These are phyloP conservation scores for Atta texana DNA, from an alignment of 1,140 invertebrate species.

Conservation along the genomic window DNA sequence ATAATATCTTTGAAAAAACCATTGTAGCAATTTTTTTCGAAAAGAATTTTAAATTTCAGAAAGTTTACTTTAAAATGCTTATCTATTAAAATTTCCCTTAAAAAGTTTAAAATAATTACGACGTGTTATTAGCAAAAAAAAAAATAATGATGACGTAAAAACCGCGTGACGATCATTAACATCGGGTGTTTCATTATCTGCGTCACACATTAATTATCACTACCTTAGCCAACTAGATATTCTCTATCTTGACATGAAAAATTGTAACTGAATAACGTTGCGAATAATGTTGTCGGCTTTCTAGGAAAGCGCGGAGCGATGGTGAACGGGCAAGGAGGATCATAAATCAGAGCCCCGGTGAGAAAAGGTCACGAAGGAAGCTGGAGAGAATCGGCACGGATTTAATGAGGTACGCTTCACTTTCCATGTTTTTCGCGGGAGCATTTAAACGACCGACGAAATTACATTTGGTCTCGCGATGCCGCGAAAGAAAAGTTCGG, in stretches of 20 bases:
- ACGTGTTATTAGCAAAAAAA: not conserved
- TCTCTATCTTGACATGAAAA: conserved; percentile 31
- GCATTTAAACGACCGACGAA: not conserved
- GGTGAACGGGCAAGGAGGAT: conserved; percentile 26
- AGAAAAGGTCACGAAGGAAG: conserved; percentile 51
- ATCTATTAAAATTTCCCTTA: too few species aligned
- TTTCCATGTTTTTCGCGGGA: conserved; percentile 38
- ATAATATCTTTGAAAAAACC: too few species aligned
- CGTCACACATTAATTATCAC: conserved; percentile 36
- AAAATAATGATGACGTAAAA: not conserved
- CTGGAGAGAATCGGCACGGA: not conserved
- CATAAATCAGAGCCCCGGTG: conserved; percentile 43
- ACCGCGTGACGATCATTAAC: conserved; percentile 10
- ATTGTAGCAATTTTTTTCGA: too few species aligned
- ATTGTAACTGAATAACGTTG: conserved; percentile 24
- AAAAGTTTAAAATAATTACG: conserved; percentile 1
- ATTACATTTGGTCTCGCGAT: not conserved
- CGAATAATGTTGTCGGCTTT: conserved; percentile 54
- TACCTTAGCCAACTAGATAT: conserved; percentile 33
- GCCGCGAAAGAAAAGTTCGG: not conserved
- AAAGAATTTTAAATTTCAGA: too few species aligned
- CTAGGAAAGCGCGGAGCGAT: conserved; percentile 9
- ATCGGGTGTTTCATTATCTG: conserved; percentile 33
- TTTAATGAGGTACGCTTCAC: conserved; percentile 22
- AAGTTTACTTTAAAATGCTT: too few species aligned